Evolutionary conservation across 2,797 vertebrate genomes (phyloP).

Genomic region (Limosa lapponica): DNA sequence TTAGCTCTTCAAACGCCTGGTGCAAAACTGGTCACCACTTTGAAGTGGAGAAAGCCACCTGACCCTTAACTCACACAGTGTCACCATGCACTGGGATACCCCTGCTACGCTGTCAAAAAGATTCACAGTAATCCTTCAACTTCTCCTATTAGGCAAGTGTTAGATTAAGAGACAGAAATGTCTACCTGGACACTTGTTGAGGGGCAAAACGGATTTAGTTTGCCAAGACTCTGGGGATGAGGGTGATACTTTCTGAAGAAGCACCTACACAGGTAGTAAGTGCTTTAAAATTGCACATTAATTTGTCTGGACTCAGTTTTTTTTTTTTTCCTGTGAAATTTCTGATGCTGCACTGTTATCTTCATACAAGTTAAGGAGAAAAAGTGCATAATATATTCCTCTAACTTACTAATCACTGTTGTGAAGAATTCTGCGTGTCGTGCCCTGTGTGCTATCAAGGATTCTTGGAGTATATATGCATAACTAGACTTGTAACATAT

Average conservation of each 20-base stretch:
- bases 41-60: background rate
- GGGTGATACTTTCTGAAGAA: background rate
- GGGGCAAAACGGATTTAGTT: background rate
- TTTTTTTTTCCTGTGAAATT: too few species aligned
- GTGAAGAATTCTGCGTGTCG: background rate
- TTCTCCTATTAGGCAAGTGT: background rate
- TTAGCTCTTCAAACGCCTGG: background rate
- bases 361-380: slow-evolving; percentile 24
- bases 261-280: background rate
- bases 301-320: background rate
- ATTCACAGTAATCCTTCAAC: background rate
- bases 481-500: background rate
- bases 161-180: background rate
- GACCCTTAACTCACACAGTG: background rate
- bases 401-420: background rate
- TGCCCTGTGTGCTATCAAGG: slow-evolving; percentile 6
- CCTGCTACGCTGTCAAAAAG: background rate
- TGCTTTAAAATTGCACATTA: background rate
- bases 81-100: background rate
- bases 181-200: background rate
- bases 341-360: background rate
- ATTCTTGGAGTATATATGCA: background rate
- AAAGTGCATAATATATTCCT: slow-evolving; percentile 50
- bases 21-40: background rate
- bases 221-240: accelerated